Evolutionary conservation across 2,113 vertebrate genomes (phyloP), one percentile per base, ranked within the genome.

Genomic region (Lampris megalopsis): DNA sequence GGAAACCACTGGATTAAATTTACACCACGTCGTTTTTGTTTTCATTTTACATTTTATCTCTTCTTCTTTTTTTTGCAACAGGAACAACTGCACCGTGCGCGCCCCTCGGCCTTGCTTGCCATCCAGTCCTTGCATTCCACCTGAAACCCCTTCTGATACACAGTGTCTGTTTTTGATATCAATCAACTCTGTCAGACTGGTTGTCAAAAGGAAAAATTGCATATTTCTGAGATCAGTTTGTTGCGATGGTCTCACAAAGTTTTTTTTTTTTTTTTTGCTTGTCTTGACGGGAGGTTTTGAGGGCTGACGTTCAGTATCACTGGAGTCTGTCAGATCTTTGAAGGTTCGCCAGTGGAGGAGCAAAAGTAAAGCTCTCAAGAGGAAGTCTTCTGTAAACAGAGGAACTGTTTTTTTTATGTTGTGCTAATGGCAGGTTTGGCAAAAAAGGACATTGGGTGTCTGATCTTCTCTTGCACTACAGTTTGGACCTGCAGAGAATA

Each of bases 371-470:
- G 91, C 91, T 96, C 93, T 93, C 86, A 80, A 95, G 76, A 82
- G 87, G 95, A 94, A 81, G 76, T 95, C 94, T 94, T 95, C 95
- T 98, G 97, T 97, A 97, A 99, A 98, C 97, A 95, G 83, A 80
- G 93, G 90, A 94, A 94, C 95, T 95, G 58, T 95, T 95, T 95
- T 95, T 94, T 95, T 94, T 93, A 94, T 92, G 94, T 95, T 96
- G 86, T 93, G 94, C 95, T 98, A 95, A 96, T 95, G 95, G 96
- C 95, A 96, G 95, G 95, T 97, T 99, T 97, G 97, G 97, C 97
- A 98, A 98, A 96, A 62, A 86, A 87, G 94, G 94, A 92, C 94
- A 95, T 92, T 93, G 89, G 94, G 90, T 91, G 85, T 91, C 83
- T 83, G 84, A 87, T 86, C 89, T 88, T 89, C 85, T 87, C 79